Conservation (phyloP, 2,113 vertebrate species). For the Pundamilia nyererei region DNA sequence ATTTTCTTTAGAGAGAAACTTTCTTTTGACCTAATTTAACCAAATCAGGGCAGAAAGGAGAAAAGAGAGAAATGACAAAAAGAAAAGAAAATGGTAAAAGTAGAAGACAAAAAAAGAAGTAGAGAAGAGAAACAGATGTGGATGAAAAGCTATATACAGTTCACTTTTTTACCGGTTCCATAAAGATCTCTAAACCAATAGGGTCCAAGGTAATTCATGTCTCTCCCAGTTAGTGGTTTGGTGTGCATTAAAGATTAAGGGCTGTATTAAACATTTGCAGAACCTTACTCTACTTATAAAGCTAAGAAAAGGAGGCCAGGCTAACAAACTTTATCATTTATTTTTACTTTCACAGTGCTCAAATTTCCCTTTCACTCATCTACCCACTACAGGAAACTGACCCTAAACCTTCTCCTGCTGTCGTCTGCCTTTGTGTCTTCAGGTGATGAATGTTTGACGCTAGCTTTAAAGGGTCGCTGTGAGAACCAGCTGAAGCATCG, state of each 20-base stretch:
- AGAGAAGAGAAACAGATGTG: background rate
- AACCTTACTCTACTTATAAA: background rate
- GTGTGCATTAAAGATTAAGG: background rate
- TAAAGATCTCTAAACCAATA: background rate
- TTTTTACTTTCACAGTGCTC: background rate
- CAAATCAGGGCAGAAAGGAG: background rate
- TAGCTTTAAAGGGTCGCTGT: conserved; percentile 73
- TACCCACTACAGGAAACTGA: background rate
- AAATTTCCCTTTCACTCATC: background rate
- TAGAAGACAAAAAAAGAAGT: background rate
- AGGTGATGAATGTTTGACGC: conserved; percentile 75
- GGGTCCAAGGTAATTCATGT: background rate
- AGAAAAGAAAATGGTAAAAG: background rate
- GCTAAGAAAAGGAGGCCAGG: background rate
- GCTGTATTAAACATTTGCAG: background rate
- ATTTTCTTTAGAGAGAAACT: background rate
- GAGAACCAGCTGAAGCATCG: conserved; percentile 76
- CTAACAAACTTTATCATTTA: background rate
- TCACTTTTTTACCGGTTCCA: background rate
- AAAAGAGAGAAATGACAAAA: background rate
- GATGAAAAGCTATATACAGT: background rate
- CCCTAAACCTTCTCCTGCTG: background rate
- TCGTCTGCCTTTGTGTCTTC: background rate
- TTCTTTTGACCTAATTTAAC: conserved; percentile 22
- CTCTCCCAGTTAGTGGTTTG: background rate